Evolutionary conservation across 1,140 invertebrate species (phyloP), one percentile per base, ranked within the genome.

Genomic region (Gerris buenoi): DNA sequence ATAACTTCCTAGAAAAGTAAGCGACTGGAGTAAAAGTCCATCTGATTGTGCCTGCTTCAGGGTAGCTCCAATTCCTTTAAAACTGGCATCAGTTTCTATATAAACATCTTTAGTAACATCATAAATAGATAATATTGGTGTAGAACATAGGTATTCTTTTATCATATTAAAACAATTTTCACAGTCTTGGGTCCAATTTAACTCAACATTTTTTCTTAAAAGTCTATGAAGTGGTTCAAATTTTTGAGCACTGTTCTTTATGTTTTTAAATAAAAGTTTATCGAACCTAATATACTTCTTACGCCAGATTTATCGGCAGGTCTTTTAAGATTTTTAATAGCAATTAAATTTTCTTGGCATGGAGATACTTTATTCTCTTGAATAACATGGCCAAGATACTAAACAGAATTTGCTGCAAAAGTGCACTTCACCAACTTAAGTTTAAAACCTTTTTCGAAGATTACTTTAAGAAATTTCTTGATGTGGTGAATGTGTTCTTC

Each of bases 31-130:
- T 46, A 60, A 22, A 3, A 60, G 22, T 22, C 58, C 58, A 60
- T 60, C 58, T 60, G 58, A 60, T 60, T 60, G 58, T 60, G 58
- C 10, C 22, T 60, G 58, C 22, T 60, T 60, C 23, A 60, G 23
- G 58, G 58, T 60, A 14, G 58, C 58, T 60, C 58, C 58, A 25
- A 60, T 60, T 13, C 58, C 58, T 60, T 22, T 74, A 72, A 68
- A 70, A 63, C 58, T 70, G 2, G 76, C 75, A 71, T 77, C 75
- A 65, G 75, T 77, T 28, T 75, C 73, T 15, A 77, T 75, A 2
- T 71, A 25, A 2, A 60, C 23, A 60, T 60, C 58, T 60, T 60
- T 60, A 60, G 3, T 60, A 14, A 60, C 15, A 60, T 60, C 58
- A 75, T 72, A 76, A 10, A 76, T 77, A 63, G 60, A 68, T 63